Percentiles rank a stretch among this genome's conserved stretches.
phyloP scores from a whole-genome alignment of 1,140 invertebrate genomes.

The Daktulosphaira vitifoliae region DNA sequence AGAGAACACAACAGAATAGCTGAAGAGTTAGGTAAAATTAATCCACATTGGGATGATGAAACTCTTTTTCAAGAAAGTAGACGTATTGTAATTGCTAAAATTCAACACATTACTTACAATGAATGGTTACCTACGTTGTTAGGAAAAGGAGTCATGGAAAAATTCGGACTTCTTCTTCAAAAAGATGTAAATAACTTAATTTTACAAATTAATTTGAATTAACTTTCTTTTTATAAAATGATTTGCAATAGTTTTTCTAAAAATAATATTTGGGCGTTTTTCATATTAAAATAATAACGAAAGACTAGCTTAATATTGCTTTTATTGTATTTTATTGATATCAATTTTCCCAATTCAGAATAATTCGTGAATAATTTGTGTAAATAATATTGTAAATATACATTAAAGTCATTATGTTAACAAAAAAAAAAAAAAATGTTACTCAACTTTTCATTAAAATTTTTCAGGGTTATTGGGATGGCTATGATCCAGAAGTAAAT shows the following conservation, averaged over 20 bases:
- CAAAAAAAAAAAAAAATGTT: no score
- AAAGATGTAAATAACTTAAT: constrained; percentile 75
- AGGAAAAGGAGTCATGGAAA: constrained; percentile 87
- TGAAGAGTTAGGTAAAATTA: constrained; percentile 57
- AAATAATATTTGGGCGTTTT: background rate
- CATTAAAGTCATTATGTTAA: no score
- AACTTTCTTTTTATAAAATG: no score
- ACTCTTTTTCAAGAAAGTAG: constrained; percentile 79
- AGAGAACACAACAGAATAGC: constrained; percentile 87
- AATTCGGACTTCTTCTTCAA: constrained; percentile 74
- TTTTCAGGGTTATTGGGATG: constrained; percentile 73
- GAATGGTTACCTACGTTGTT: constrained; percentile 89
- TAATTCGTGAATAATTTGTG: no score
- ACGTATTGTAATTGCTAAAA: constrained; percentile 78
- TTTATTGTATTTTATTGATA: no score
- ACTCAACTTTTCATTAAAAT: no score
- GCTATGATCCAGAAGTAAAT: constrained; percentile 59
- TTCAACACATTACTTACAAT: constrained; percentile 89
- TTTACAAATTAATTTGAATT: no score
- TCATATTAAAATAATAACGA: no score
- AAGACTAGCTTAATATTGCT: no score
- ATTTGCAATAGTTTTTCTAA: no score
- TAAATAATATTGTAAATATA: no score
- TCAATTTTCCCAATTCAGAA: no score
- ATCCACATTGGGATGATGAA: constrained; percentile 83